These are phyloP conservation scores for Zaprionus ghesquierei DNA, from an alignment of 1,140 invertebrate genomes.

Conservation along the genomic window DNA sequence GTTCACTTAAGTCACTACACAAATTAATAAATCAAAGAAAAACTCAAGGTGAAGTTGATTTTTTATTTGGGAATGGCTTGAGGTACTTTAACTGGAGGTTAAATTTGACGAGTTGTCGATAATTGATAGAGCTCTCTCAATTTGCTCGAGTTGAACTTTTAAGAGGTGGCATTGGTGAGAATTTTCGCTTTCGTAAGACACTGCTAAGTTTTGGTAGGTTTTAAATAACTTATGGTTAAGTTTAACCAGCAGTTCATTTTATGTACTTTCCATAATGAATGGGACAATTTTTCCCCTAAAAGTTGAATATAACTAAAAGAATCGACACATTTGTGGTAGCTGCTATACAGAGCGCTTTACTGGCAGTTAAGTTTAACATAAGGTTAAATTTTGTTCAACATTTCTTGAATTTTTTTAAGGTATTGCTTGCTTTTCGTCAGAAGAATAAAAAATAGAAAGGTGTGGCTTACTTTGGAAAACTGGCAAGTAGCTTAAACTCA, in stretches of 20 bases:
- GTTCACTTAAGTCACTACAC: constrained; percentile 78
- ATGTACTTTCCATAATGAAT: no score
- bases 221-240: not conserved
- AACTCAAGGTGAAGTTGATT: constrained; percentile 2
- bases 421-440: not conserved
- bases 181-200: no score
- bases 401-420: not conserved
- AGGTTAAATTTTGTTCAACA: not conserved
- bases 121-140: no score
- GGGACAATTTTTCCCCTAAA: not conserved
- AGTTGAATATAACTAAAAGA: not conserved
- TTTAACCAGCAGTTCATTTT: not conserved
- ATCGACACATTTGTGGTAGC: fast-evolving
- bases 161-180: no score
- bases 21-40: constrained; percentile 77
- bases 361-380: not conserved
- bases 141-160: no score
- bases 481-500: not conserved
- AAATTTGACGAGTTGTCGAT: no score
- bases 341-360: not conserved
- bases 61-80: not conserved
- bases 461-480: not conserved
- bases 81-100: not conserved
- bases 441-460: not conserved
- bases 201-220: no score